Conservation (phyloP, 2,888 invertebrate genomes). For the Crematogaster levior region DNA sequence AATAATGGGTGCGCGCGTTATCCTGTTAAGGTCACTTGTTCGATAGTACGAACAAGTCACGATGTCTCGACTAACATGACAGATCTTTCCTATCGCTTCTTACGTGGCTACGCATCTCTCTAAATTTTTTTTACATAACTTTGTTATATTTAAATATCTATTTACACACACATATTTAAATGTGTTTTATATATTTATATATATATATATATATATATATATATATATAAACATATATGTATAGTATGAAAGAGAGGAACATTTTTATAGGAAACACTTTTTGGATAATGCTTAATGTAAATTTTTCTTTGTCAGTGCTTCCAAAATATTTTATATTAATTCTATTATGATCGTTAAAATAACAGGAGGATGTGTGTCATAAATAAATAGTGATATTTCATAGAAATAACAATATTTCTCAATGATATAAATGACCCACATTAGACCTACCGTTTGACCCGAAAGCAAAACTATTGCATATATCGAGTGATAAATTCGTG, state of each 20-base stretch:
- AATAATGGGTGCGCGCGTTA: slow-evolving; percentile 75
- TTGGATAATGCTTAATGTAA: background rate
- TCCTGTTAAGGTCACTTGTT: slow-evolving; percentile 81
- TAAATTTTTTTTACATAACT: background rate
- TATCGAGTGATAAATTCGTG: background rate
- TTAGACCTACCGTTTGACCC: background rate
- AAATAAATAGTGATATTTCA: background rate
- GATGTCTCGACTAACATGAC: slow-evolving; percentile 75
- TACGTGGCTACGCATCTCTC: slow-evolving; percentile 22
- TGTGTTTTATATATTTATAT: background rate
- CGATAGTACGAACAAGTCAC: slow-evolving; percentile 78
- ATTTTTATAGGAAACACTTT: background rate
- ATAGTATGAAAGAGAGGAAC: no score
- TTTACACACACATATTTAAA: background rate
- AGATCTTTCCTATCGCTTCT: slow-evolving; percentile 50
- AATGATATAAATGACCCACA: slow-evolving; percentile 7
- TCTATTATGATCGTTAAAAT: background rate
- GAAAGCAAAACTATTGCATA: background rate
- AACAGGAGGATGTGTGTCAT: no score
- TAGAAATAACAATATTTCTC: background rate
- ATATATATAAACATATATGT: no score
- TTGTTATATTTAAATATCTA: background rate
- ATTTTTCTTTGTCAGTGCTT: background rate
- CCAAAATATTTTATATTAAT: background rate
- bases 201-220: no score